Evolutionary conservation across 2,797 vertebrate species (phyloP).

Genomic region (Syngnathus acus): DNA sequence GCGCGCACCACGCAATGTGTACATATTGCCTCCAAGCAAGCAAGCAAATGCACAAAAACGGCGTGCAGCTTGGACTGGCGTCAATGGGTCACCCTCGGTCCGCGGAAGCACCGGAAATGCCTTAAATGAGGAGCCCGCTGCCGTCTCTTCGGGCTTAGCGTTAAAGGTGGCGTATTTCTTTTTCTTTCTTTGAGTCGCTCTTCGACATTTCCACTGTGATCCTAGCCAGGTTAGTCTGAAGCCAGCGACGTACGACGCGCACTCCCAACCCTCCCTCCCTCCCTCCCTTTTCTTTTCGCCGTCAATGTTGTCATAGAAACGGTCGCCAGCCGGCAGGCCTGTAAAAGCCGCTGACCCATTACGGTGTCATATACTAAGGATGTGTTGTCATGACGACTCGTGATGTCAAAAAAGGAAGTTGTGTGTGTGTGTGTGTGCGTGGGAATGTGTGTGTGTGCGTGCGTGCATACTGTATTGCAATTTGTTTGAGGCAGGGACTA

Average conservation of each 20-base stretch:
- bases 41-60: constrained; percentile 17
- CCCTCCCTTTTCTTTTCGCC: constrained; percentile 11
- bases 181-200: constrained; percentile 15
- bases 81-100: constrained; percentile 47
- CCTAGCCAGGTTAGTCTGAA: constrained; percentile 39
- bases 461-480: too few relatives aligned
- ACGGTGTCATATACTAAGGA: neutral
- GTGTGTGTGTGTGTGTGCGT: neutral
- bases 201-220: constrained; percentile 68
- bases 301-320: constrained; percentile 15
- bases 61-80: constrained; percentile 20
- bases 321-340: neutral
- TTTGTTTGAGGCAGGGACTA: neutral
- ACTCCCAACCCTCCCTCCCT: too few relatives aligned
- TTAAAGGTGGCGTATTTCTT: constrained; percentile 40
- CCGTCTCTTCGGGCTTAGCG: constrained; percentile 32
- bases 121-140: constrained; percentile 64
- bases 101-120: constrained; percentile 71
- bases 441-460: too few relatives aligned
- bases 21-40: constrained; percentile 30
- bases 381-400: constrained; percentile 3
- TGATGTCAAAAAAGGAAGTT: constrained; percentile 3
- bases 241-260: constrained; percentile 17
- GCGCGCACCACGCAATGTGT: constrained; percentile 17
- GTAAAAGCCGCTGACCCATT: neutral